A percentile compares a stretch with the other conserved stretches of the same genome.
phyloP scores from a whole-genome alignment of 2,888 invertebrate species.

The Trichogramma evanescens region DNA sequence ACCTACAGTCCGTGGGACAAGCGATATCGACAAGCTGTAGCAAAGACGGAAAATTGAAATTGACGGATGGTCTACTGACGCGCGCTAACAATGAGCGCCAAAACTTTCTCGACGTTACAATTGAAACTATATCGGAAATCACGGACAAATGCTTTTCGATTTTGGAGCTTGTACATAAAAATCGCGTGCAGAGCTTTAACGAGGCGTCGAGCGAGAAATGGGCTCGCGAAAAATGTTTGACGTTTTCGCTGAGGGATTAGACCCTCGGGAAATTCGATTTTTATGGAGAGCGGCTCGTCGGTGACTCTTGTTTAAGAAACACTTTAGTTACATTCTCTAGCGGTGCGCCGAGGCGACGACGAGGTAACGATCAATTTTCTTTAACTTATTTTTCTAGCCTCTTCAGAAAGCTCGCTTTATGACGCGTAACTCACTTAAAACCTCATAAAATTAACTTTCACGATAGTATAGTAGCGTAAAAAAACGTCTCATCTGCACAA shows the following conservation, averaged over 20 bases:
- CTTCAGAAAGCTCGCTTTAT: conserved; percentile 4
- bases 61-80: too few relatives aligned
- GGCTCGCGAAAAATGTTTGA: neutral
- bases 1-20: too few relatives aligned
- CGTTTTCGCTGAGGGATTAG: neutral
- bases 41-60: too few relatives aligned
- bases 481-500: neutral
- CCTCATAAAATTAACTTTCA: conserved; percentile 15
- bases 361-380: conserved; percentile 12
- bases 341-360: too few relatives aligned
- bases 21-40: too few relatives aligned
- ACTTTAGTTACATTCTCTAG: neutral
- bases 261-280: neutral
- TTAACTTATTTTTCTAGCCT: neutral
- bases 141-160: too few relatives aligned
- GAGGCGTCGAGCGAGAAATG: neutral
- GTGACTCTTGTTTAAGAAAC: conserved; percentile 9
- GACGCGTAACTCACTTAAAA: conserved; percentile 14
- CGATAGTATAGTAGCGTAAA: neutral
- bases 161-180: too few relatives aligned
- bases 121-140: too few relatives aligned
- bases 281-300: neutral
- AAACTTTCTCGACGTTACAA: too few relatives aligned
- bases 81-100: too few relatives aligned
- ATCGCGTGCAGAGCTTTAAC: too few relatives aligned